A percentile compares a stretch with the other conserved stretches of the same genome.
Conservation (phyloP, 2,888 invertebrate species). For the Nemoura dubitans region DNA sequence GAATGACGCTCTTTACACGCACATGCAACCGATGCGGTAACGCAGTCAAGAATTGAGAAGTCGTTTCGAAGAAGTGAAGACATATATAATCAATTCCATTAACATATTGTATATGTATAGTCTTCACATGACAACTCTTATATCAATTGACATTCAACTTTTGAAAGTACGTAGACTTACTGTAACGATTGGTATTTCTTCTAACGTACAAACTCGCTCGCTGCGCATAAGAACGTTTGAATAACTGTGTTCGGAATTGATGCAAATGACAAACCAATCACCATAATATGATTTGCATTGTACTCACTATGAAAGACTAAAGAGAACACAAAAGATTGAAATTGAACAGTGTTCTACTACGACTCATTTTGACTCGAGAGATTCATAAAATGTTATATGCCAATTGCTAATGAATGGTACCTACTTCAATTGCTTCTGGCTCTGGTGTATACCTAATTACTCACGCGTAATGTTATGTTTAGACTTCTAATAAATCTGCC, state of each 20-base stretch:
- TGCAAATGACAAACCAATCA: too few species aligned
- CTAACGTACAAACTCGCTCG: neutral
- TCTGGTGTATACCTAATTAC: too few species aligned
- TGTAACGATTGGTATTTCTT: too few species aligned
- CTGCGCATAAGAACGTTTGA: neutral
- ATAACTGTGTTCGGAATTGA: neutral
- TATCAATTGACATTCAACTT: neutral
- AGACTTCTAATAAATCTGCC: too few species aligned
- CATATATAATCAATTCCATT: neutral
- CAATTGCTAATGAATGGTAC: neutral
- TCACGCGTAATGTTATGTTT: too few species aligned
- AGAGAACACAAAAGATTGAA: neutral
- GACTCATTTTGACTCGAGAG: neutral
- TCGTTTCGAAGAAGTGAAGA: neutral
- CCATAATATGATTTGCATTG: neutral
- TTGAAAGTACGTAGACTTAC: neutral
- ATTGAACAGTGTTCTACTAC: neutral
- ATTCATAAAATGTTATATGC: neutral
- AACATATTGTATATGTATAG: neutral
- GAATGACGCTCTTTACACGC: neutral
- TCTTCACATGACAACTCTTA: neutral
- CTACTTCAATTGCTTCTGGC: too few species aligned
- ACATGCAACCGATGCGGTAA: too few species aligned
- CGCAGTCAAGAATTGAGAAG: neutral
- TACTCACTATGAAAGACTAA: neutral